Evolutionary conservation across 2,113 vertebrate species (phyloP).

Genomic region (Trachemys scripta): DNA sequence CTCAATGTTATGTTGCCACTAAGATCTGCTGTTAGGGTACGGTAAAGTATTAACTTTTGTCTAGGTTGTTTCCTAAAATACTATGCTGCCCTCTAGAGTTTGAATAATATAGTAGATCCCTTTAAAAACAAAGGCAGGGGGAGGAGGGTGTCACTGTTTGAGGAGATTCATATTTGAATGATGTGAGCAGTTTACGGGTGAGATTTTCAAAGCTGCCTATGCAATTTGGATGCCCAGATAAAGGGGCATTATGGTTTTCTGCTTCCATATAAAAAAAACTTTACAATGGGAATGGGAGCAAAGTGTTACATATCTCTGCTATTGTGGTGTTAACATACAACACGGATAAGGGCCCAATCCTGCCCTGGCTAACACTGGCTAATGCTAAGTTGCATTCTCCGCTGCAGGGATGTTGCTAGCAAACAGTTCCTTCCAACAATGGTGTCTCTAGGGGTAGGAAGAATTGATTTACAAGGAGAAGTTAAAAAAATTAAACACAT

Average conservation of each 20-base stretch:
- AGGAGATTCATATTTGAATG: neutral
- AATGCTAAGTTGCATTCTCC: neutral
- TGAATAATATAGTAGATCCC: neutral
- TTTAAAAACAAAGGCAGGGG: neutral
- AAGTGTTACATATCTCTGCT: neutral
- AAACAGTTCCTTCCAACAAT: neutral
- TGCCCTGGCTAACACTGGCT: neutral
- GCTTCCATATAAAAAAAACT: neutral
- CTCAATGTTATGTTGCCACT: neutral
- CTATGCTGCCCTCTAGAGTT: constrained; percentile 72
- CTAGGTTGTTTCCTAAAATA: constrained; percentile 35
- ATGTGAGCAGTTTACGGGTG: neutral
- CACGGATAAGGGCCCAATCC: neutral
- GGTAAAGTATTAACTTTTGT: neutral
- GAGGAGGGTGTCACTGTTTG: neutral
- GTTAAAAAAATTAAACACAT: neutral
- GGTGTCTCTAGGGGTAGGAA: neutral
- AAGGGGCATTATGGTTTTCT: neutral
- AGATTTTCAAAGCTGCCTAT: neutral
- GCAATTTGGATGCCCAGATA: neutral
- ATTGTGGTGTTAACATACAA: neutral
- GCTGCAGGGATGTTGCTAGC: neutral
- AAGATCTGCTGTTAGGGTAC: neutral
- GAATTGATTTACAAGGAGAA: neutral
- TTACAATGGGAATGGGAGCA: neutral